phyloP scores from a whole-genome alignment of 1,140 invertebrate genomes.

The Muscidifurax raptorellus region DNA sequence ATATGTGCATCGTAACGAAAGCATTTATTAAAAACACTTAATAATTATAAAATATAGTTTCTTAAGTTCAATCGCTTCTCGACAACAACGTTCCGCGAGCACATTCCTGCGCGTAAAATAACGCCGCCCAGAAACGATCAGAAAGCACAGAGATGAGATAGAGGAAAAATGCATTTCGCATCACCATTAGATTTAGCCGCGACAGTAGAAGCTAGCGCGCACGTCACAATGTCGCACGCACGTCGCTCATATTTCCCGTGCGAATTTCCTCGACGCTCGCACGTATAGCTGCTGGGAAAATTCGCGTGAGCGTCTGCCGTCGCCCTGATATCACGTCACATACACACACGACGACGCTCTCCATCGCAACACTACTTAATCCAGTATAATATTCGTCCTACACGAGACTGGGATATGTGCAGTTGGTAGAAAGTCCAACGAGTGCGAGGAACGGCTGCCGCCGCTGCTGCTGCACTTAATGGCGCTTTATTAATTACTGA shows the following conservation, averaged over 20 bases:
- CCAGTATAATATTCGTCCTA: neutral
- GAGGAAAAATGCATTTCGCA: neutral
- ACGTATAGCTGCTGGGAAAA: neutral
- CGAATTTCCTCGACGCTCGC: neutral
- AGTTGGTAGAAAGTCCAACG: slow-evolving; percentile 33
- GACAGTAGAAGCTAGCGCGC: neutral
- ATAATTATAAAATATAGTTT: no score
- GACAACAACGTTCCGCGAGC: no score
- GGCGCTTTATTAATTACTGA: slow-evolving; percentile 67
- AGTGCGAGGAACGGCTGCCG: neutral
- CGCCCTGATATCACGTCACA: neutral
- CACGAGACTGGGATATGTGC: neutral
- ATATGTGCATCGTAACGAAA: no score
- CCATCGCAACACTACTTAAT: slow-evolving; percentile 2
- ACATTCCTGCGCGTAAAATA: no score
- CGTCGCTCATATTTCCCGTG: neutral
- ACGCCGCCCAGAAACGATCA: no score
- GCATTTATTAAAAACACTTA: no score
- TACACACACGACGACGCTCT: neutral
- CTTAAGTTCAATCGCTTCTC: no score
- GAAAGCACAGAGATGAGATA: no score
- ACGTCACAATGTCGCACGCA: slow-evolving; percentile 28
- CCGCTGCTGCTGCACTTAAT: slow-evolving; percentile 51
- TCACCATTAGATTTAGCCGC: neutral
- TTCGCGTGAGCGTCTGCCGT: neutral